Conservation (phyloP, 2,888 invertebrate genomes). For the Machimus atricapillus region DNA sequence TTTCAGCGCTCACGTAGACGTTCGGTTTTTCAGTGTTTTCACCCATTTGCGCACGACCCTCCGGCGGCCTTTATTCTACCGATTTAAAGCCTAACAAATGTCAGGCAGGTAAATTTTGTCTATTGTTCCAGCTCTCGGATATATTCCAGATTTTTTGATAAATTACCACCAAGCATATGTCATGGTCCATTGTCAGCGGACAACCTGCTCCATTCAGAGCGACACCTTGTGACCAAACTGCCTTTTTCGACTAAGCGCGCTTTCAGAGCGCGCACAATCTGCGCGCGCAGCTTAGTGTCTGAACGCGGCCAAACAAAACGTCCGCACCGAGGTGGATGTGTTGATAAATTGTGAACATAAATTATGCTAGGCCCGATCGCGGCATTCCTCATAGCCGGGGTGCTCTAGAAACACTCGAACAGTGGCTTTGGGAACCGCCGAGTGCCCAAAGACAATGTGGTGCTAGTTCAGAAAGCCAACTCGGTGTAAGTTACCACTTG, state of each 20-base stretch:
- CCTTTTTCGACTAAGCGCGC: slow-evolving; percentile 13
- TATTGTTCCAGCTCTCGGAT: slow-evolving; percentile 45
- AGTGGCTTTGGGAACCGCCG: slow-evolving; percentile 33
- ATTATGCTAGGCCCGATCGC: slow-evolving; percentile 25
- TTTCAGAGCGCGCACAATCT: slow-evolving; percentile 41
- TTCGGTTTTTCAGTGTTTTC: slow-evolving; percentile 31
- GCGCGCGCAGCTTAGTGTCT: slow-evolving; percentile 41
- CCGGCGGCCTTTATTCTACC: slow-evolving; percentile 39
- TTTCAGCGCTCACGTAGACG: slow-evolving; percentile 22
- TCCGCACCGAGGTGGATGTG: slow-evolving; percentile 8
- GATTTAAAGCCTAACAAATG: slow-evolving; percentile 44
- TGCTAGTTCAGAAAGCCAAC: not conserved
- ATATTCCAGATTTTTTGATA: slow-evolving; percentile 45
- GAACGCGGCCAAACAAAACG: slow-evolving; percentile 40
- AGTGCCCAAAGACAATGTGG: slow-evolving; percentile 26
- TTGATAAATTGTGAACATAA: slow-evolving; percentile 42
- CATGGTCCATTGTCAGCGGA: slow-evolving; percentile 35
- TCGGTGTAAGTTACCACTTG: slow-evolving; percentile 34
- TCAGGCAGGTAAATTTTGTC: slow-evolving; percentile 41
- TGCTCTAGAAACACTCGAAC: slow-evolving; percentile 26
- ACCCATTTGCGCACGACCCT: slow-evolving; percentile 38
- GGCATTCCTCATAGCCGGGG: slow-evolving; percentile 4
- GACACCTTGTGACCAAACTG: slow-evolving; percentile 36
- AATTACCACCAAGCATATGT: slow-evolving; percentile 44
- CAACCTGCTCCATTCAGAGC: slow-evolving; percentile 3